Evolutionary conservation across 2,113 vertebrate genomes (phyloP), one percentile per base, ranked within the genome.

Genomic region (Myiozetetes cayanensis): DNA sequence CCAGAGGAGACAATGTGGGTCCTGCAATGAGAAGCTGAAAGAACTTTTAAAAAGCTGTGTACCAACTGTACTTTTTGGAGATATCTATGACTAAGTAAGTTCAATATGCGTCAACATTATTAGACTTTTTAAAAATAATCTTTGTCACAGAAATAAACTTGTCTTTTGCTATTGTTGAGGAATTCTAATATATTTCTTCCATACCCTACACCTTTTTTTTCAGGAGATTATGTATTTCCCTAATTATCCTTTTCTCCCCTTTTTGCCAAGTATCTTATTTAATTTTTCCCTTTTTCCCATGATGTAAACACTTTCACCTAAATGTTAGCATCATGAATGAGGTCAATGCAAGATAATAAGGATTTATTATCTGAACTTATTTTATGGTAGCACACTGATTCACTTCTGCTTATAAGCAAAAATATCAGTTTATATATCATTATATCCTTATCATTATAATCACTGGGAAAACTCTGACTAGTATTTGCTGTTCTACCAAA

Each of bases 11-110:
- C 3, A 79, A 33, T 8, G 9, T 21, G 3, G 4, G 13, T 77
- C 16, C 12, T 76, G 43, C n/a, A 66, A 61, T 12, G 5, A 53
- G 8, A 71, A 59, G 4, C 35, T 3, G 18, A 72, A 70, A 16
- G 16, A 76, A n/a, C 1, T 65, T 83, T 28, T 14, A 0, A 6
- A 39, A 63, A 27, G 0, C 28, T 56, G 8, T 66, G 6, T 21
- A 30, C 15, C 15, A 35, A n/a, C 10, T 9, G 6, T 30, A 7
- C 3, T 76, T 76, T 95, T 8, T 27, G n/a, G 9, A 62, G 18
- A 50, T 25, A 53, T 7, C 12, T 58, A 23, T 70, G 27, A 55
- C 11, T 49, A 63, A 31, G 17, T n/a, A 28, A 4, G 27, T 67
- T 79, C 3, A 68, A 39, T 33, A 43, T 58, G 4, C 2, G 11